Percentiles rank a stretch among this genome's conserved stretches.
phyloP scores from a whole-genome alignment of 2,797 vertebrate genomes.

The Trachurus trachurus region DNA sequence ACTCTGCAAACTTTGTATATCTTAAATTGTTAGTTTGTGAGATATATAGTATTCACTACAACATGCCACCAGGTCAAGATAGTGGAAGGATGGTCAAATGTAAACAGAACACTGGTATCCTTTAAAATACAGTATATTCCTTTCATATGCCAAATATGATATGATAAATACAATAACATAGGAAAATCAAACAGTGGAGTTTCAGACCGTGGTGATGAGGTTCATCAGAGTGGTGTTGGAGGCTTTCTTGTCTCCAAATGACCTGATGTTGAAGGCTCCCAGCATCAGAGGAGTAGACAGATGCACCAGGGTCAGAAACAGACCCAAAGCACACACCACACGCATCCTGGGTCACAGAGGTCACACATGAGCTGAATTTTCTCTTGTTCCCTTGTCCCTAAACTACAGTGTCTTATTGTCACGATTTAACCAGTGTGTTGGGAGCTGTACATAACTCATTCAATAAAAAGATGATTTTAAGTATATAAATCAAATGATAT shows the following conservation, averaged over 20 bases:
- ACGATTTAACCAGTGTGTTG: neutral
- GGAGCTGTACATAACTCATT: too few relatives aligned
- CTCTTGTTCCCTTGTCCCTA: neutral
- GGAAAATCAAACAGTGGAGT: neutral
- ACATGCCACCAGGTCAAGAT: too few relatives aligned
- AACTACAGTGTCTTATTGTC: neutral
- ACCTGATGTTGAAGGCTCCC: conserved; percentile 88
- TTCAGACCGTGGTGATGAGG: conserved; percentile 75
- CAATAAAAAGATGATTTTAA: too few relatives aligned
- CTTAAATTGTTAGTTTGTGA: neutral
- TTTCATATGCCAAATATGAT: too few relatives aligned
- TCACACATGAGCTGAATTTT: neutral
- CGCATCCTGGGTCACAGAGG: conserved; percentile 71
- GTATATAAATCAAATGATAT: too few relatives aligned
- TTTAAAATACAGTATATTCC: too few relatives aligned
- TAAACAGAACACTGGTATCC: too few relatives aligned
- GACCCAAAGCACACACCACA: conserved; percentile 30
- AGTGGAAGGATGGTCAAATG: too few relatives aligned
- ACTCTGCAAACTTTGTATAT: neutral
- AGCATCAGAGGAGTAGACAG: conserved; percentile 75
- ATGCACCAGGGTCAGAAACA: conserved; percentile 68
- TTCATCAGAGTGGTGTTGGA: conserved; percentile 83
- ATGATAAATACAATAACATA: neutral
- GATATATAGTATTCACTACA: too few relatives aligned
- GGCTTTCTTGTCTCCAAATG: conserved; percentile 85